Base-by-base conservation (phyloP, 2,797 vertebrate species). In the Hypotaenidia okinawae region DNA sequence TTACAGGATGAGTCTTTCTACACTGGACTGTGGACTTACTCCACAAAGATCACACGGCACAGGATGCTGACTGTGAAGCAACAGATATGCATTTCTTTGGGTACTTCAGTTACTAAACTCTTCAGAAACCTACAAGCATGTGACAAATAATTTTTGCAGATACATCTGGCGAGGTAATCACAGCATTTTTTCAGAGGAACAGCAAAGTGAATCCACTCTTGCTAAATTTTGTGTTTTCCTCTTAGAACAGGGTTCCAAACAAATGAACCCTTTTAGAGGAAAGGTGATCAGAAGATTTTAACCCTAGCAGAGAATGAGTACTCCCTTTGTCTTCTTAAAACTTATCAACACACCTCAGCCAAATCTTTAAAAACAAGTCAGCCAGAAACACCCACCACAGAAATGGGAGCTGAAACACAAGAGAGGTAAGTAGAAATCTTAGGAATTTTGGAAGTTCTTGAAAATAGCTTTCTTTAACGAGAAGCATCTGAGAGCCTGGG, bases 111-210 rank as follows among this genome's bases (percentile, higher is more conserved):
- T 32, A 64, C 16, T 10, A 1, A 75, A 73, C 6, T 45, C 49
- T 39, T 37, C 2, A 55, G 32, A 68, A 49, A 41, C 25, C 25
- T 18, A 17, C 2, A 54, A 6, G 13, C 28, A 41, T 0, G 0
- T 21, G 27, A 54, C 67, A 94, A 51, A 0, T 27, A 2, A 11
- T 11, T 37, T 77, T 8, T 62, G 30, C 75, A 28, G 9, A 15
- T 9, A 35, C 6, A 35, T 16, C 33, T 39, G n/a, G 22, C 19
- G 22, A 43, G 55, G 27, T 11, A 58, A 72, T 2, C 9, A 45
- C 0, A 0, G 45, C 0, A 0, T 1, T 23, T 45, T 13, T 47
- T 33, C 23, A 39, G 1, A 10, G 43, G 21, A 76, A 47, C 4
- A 41, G 43, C 19, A 43, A 80, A 83, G 45, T 22, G 13, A 83